Conservation (phyloP, 2,797 vertebrate species). For the Lateolabrax maculatus region DNA sequence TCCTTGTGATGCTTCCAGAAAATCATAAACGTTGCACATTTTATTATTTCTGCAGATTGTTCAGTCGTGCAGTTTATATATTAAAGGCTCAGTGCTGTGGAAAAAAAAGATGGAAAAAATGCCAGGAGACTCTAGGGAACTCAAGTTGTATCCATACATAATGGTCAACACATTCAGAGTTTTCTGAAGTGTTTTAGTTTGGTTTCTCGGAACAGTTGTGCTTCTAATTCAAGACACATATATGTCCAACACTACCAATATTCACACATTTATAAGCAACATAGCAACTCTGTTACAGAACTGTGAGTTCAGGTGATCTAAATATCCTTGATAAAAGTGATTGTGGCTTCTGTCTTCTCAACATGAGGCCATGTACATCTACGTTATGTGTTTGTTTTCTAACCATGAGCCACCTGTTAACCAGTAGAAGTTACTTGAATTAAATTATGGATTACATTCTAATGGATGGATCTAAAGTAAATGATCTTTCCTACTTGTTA, state of each 20-base stretch:
- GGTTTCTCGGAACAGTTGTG: neutral
- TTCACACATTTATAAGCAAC: neutral
- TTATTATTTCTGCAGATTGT: conserved; percentile 7
- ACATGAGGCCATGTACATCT: neutral
- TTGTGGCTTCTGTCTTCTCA: neutral
- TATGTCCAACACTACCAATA: neutral
- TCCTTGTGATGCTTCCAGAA: neutral
- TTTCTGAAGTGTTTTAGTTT: neutral
- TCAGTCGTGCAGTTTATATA: conserved; percentile 4
- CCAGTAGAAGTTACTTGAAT: neutral
- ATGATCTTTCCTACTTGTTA: neutral
- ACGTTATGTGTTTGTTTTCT: neutral
- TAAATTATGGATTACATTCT: neutral
- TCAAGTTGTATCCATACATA: neutral
- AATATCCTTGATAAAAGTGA: too few species aligned
- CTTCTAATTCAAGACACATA: neutral
- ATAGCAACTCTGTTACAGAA: neutral
- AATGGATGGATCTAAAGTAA: neutral
- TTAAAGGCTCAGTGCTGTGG: neutral
- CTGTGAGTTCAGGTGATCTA: neutral
- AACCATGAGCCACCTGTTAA: neutral
- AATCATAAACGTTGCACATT: conserved; percentile 7
- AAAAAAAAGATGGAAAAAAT: neutral
- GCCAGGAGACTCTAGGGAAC: neutral
- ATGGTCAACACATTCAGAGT: neutral